Evolutionary conservation across 2,113 vertebrate species (phyloP).

Genomic region (Ahaetulla prasina): DNA sequence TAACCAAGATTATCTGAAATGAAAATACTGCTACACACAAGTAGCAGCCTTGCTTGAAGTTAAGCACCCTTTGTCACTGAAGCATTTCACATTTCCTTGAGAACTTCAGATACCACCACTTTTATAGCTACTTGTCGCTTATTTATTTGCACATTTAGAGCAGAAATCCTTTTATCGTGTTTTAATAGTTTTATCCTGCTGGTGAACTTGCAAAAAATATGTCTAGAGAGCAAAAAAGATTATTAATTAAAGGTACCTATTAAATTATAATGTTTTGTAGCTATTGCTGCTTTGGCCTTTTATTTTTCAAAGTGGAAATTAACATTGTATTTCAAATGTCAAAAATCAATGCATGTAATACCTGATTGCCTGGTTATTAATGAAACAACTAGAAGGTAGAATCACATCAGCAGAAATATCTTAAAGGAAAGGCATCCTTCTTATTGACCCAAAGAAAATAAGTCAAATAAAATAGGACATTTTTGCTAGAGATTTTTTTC

Average conservation of each 20-base stretch:
- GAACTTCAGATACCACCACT: not conserved
- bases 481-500: not conserved
- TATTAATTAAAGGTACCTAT: constrained; percentile 11
- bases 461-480: not conserved
- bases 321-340: not conserved
- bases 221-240: not conserved
- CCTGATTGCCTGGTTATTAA: not conserved
- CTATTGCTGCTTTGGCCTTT: not conserved
- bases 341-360: not conserved
- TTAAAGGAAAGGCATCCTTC: not conserved
- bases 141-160: not conserved
- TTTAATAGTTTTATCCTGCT: constrained; percentile 6
- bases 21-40: not conserved
- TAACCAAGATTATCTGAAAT: not conserved
- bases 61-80: not conserved
- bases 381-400: constrained; percentile 17
- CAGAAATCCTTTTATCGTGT: accelerated
- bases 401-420: not conserved
- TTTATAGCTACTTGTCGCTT: not conserved
- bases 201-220: not conserved
- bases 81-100: not conserved
- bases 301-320: not conserved
- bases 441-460: not conserved
- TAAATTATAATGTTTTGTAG: constrained; percentile 4
- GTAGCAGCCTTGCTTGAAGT: not conserved